phyloP scores from a whole-genome alignment of 2,113 vertebrate species.

The Tachycineta bicolor region DNA sequence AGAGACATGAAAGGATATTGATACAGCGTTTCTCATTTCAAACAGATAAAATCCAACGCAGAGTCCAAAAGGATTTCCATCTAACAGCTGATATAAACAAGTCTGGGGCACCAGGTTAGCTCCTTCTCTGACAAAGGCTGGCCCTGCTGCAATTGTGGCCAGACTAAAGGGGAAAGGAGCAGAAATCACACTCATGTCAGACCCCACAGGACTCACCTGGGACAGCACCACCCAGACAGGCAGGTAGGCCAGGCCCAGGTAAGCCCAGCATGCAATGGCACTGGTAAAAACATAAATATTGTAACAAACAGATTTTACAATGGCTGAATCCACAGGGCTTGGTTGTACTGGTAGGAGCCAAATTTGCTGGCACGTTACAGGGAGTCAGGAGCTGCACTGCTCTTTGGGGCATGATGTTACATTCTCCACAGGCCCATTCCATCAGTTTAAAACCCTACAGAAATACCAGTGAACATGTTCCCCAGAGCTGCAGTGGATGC shows the following conservation, averaged over 20 bases:
- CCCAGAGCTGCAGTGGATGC: not conserved
- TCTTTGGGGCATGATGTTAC: not conserved
- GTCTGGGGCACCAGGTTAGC: not conserved
- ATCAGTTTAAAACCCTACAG: not conserved
- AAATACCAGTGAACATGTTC: not conserved
- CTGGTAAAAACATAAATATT: not conserved
- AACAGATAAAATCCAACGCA: not conserved
- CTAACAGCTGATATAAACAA: not conserved
- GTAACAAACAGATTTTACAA: not conserved
- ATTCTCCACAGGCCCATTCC: not conserved
- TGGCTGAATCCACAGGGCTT: not conserved
- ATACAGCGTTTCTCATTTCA: not conserved
- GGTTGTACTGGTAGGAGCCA: not conserved
- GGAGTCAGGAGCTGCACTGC: not conserved
- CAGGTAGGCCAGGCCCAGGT: not conserved
- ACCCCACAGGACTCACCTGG: not conserved
- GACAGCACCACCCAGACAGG: not conserved
- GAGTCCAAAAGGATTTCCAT: not conserved
- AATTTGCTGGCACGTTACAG: not conserved
- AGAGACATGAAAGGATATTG: not conserved
- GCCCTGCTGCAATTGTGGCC: not conserved
- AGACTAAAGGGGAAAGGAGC: not conserved
- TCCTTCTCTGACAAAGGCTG: not conserved
- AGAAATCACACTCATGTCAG: not conserved
- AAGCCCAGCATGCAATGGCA: not conserved